Percentiles rank a stretch among this genome's conserved stretches.
Conservation (phyloP, 2,888 invertebrate genomes). For the Meteorus cinctellus region DNA sequence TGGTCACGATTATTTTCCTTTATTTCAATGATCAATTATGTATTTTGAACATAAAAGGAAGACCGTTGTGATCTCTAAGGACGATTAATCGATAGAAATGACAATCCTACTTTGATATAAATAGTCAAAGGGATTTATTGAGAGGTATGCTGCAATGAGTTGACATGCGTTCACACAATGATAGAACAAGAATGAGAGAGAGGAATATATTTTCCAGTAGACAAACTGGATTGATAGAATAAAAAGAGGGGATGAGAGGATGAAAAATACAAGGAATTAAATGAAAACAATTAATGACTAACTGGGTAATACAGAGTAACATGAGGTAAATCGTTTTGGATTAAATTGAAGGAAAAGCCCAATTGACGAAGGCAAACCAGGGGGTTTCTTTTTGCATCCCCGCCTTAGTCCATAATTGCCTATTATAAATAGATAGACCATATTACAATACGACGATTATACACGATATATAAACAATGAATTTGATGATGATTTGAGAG, state of each 20-base stretch:
- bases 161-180: constrained; percentile 11
- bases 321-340: constrained; percentile 30
- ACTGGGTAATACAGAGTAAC: constrained; percentile 15
- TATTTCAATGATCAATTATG: not conserved
- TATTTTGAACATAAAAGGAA: not conserved
- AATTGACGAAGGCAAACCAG: constrained; percentile 55
- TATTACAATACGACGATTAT: constrained; percentile 65
- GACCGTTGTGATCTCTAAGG: constrained; percentile 34
- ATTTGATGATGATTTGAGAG: constrained; percentile 27
- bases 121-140: constrained; percentile 26
- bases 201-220: constrained; percentile 52
- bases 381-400: constrained; percentile 62
- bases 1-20: constrained; percentile 55
- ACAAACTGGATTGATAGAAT: constrained; percentile 43
- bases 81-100: constrained; percentile 38
- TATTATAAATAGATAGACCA: constrained; percentile 68
- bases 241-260: constrained; percentile 16
- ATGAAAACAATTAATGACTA: constrained; percentile 25
- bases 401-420: constrained; percentile 66
- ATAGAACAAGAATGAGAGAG: constrained; percentile 41
- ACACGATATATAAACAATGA: constrained; percentile 57
- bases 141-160: constrained; percentile 37
- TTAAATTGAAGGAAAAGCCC: constrained; percentile 43
- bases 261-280: not conserved
- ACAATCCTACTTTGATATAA: constrained; percentile 34